phyloP scores from a whole-genome alignment of 2,113 vertebrate genomes.

The Egretta garzetta region DNA sequence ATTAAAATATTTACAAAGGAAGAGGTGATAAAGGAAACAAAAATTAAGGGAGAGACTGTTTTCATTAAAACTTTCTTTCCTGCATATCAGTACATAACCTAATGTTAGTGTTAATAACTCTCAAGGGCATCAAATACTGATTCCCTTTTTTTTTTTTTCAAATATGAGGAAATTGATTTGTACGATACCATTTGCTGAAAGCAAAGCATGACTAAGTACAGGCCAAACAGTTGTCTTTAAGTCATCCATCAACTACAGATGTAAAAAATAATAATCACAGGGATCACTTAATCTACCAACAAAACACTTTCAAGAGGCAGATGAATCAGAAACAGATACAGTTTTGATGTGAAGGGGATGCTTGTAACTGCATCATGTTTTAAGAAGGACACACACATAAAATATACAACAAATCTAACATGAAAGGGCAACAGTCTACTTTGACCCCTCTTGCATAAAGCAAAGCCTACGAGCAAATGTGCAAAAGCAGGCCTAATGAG shows the following conservation, averaged over 20 bases:
- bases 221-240: not conserved
- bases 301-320: not conserved
- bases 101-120: not conserved
- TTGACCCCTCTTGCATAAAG: not conserved
- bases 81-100: not conserved
- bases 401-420: fast-evolving
- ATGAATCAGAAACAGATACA: not conserved
- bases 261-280: not conserved
- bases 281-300: not conserved
- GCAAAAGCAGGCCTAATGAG: not conserved
- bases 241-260: not conserved
- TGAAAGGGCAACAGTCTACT: not conserved
- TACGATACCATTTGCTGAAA: not conserved
- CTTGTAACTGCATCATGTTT: not conserved
- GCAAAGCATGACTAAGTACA: not conserved
- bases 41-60: not conserved
- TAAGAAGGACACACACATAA: not conserved
- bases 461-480: not conserved
- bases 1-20: not conserved
- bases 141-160: not conserved
- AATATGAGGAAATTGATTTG: not conserved
- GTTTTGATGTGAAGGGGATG: not conserved
- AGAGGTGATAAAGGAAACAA: not conserved
- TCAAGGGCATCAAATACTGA: not conserved
- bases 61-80: not conserved